Percentiles rank a stretch among this genome's conserved stretches.
These are phyloP conservation scores for Glandiceps talaboti DNA, from an alignment of 53 echinoderm and acorn worm genomes.

Conservation along the genomic window DNA sequence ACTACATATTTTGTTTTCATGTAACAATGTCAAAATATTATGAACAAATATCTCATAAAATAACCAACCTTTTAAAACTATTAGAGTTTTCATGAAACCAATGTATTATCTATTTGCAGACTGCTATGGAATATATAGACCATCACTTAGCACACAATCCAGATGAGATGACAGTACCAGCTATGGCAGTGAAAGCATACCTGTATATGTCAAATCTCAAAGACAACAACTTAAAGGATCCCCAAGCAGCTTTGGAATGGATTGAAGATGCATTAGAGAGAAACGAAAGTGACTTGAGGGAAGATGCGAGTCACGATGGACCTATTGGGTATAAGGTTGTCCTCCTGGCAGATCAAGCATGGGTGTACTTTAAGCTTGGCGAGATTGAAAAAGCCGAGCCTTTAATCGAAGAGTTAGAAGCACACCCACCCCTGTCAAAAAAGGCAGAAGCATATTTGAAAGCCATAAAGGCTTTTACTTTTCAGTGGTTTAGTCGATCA, in stretches of 20 bases:
- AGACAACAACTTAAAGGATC: not conserved
- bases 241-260: not conserved
- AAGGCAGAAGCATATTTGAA: not conserved
- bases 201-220: not conserved
- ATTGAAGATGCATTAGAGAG: not conserved
- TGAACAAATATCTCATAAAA: too few species aligned
- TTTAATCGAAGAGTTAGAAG: not conserved
- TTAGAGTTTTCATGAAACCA: too few species aligned
- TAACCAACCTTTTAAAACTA: too few species aligned
- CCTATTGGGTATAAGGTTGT: not conserved
- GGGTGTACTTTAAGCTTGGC: not conserved
- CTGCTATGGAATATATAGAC: not conserved
- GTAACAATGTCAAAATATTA: too few species aligned
- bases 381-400: not conserved
- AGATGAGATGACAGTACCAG: not conserved
- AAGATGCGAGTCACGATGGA: not conserved
- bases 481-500: not conserved
- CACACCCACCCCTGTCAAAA: not conserved
- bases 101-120: too few species aligned
- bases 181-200: not conserved
- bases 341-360: not conserved
- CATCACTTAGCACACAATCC: not conserved
- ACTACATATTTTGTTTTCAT: too few species aligned
- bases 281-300: not conserved
- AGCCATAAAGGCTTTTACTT: not conserved